Conservation (phyloP, 2,888 invertebrate genomes). For the Drosophila greeni region DNA sequence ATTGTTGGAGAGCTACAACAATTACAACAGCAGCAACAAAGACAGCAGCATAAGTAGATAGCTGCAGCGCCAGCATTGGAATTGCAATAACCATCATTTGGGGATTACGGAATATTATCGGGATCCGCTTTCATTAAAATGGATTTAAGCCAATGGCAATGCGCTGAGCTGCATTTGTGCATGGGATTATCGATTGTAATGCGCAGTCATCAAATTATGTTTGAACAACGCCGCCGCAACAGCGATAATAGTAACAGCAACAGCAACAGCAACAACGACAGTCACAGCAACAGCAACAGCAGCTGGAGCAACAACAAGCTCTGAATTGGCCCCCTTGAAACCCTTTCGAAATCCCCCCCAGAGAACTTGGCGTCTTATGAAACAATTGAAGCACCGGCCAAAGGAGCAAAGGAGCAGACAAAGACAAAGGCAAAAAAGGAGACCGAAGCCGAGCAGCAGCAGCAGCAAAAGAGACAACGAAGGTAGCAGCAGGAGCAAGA, state of each 20-base stretch:
- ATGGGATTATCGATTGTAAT: conserved; percentile 69
- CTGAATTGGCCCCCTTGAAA: conserved; percentile 44
- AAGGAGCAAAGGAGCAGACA: conserved; percentile 53
- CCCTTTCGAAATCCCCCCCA: conserved; percentile 18
- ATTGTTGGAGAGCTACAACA: conserved; percentile 40
- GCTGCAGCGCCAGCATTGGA: conserved; percentile 13
- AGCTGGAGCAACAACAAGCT: conserved; percentile 48
- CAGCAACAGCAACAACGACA: conserved; percentile 22
- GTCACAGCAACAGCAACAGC: conserved; percentile 20
- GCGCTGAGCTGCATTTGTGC: conserved; percentile 67
- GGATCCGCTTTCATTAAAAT: conserved; percentile 64
- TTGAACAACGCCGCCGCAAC: conserved; percentile 49
- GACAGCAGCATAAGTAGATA: background rate
- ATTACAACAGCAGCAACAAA: background rate
- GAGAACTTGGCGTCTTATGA: conserved; percentile 58
- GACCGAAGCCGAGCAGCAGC: conserved; percentile 20
- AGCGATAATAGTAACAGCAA: conserved; percentile 32
- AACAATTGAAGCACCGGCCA: conserved; percentile 66
- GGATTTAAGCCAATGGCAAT: conserved; percentile 64
- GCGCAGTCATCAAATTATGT: conserved; percentile 66
- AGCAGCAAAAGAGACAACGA: conserved; percentile 57
- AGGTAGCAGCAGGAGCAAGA: conserved; percentile 43
- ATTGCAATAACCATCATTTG: conserved; percentile 52
- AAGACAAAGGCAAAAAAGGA: conserved; percentile 23
- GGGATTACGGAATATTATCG: conserved; percentile 52